These are phyloP conservation scores for Synergus umbraculus DNA, from an alignment of 2,888 invertebrate species.

Conservation along the genomic window DNA sequence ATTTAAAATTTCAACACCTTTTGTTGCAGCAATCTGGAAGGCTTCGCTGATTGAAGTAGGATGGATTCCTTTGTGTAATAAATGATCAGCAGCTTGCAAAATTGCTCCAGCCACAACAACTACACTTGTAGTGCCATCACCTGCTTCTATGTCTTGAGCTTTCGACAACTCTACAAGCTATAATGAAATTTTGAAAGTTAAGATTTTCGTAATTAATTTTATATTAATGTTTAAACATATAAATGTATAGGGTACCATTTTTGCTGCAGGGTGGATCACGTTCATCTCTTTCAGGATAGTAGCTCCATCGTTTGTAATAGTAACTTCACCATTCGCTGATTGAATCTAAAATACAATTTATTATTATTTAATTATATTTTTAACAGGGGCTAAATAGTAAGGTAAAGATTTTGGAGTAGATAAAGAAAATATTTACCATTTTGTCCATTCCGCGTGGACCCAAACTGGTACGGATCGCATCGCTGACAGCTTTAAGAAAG, in stretches of 20 bases:
- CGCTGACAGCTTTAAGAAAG: conserved; percentile 91
- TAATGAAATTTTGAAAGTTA: conserved; percentile 60
- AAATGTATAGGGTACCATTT: conserved; percentile 86
- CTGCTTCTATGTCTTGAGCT: conserved; percentile 99
- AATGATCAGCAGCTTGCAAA: conserved; percentile 94
- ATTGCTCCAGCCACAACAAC: conserved; percentile 98
- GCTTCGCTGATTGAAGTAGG: conserved; percentile 98
- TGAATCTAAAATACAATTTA: conserved; percentile 85
- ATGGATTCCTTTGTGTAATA: conserved; percentile 96
- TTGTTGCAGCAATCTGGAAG: conserved; percentile 91
- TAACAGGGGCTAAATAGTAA: conserved; percentile 11
- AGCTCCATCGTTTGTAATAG: conserved; percentile 99
- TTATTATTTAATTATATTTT: not conserved
- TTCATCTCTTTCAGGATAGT: conserved; percentile 99
- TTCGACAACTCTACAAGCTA: conserved; percentile 98
- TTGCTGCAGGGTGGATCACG: conserved; percentile 98
- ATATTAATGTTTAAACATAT: no score
- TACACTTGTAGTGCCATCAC: conserved; percentile 99
- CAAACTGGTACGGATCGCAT: conserved; percentile 98
- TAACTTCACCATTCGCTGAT: conserved; percentile 97
- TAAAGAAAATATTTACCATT: conserved; percentile 85
- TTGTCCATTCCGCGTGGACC: conserved; percentile 99
- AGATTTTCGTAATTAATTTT: not conserved
- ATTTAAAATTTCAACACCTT: conserved; percentile 88
- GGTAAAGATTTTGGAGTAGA: conserved; percentile 26